Percentiles rank a stretch among this genome's conserved stretches.
phyloP scores from a whole-genome alignment of 2,888 invertebrate species.

The Glaucopsyche alexis region DNA sequence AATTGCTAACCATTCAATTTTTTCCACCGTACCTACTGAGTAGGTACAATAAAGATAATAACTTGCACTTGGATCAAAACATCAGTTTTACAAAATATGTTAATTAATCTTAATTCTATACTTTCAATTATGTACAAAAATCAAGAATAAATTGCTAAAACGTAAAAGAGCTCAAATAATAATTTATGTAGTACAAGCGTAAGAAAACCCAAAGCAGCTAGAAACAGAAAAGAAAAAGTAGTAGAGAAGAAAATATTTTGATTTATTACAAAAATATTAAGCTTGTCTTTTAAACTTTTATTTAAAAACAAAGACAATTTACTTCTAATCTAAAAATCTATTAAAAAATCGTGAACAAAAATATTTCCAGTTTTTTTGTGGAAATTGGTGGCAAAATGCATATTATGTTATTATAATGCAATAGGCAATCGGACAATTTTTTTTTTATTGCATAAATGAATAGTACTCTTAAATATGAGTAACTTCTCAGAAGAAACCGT shows the following conservation, averaged over 20 bases:
- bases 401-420: background rate
- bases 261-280: background rate
- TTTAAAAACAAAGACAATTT: background rate
- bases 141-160: background rate
- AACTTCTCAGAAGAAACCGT: no score
- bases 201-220: constrained; percentile 16
- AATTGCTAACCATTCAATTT: background rate
- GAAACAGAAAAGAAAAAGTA: background rate
- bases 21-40: background rate
- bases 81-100: background rate
- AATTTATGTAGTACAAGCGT: background rate
- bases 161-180: background rate
- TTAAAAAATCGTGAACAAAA: constrained; percentile 9
- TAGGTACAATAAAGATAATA: no score
- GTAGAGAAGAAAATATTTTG: background rate
- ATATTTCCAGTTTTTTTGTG: constrained; percentile 3
- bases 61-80: background rate
- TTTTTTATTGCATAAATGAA: no score
- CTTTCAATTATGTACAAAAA: background rate
- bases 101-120: background rate
- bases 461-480: no score
- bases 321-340: constrained; percentile 12
- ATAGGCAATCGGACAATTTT: no score
- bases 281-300: background rate
- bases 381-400: constrained; percentile 7